Base-by-base conservation (phyloP, 2,888 invertebrate species). In the Fabriciana adippe region DNA sequence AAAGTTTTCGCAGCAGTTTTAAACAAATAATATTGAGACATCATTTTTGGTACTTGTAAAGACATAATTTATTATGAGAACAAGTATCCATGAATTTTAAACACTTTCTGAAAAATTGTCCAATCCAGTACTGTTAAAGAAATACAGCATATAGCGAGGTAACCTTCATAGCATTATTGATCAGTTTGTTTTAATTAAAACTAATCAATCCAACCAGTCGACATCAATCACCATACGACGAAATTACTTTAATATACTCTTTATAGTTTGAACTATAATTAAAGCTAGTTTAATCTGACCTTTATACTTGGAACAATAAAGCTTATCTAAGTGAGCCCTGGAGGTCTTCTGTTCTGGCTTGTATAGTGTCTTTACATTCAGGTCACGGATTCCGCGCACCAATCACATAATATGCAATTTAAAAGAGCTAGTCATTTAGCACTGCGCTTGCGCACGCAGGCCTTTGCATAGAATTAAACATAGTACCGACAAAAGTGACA, bases 381-480 rank as follows among this genome's bases (percentile, higher is more conserved):
- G 82, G 85, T 83, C 83, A 84, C 76, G 82, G 82, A 81, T 82
- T 73, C 75, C 72, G 75, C 70, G 71, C 72, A 74, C 74, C 74
- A 74, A 73, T 75, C 76, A 72, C 67, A 73, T 75, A 77, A 77
- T 74, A 71, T 70, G 74, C 72, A 73, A 73, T 75, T 74, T 73
- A 71, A 74, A 68, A 72, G 66, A 75, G 72, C 73, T 70, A 74
- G 75, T 73, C 75, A 73, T 68, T 72, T 67, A 67, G 67, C 41
- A 47, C 66, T 68, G 72, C 70, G 69, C 68, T 60, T 66, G 68
- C 72, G 66, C 68, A 70, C 63, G 56, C 66, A 64, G 66, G 67
- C 35, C 51, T 60, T 54, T 57, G 60, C 66, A 69, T 64, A 64
- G 64, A 60, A 71, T 61, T 62, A 56, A 56, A 64, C 45, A 45